Conservation (phyloP, 2,113 vertebrate genomes). For the Oplegnathus fasciatus region DNA sequence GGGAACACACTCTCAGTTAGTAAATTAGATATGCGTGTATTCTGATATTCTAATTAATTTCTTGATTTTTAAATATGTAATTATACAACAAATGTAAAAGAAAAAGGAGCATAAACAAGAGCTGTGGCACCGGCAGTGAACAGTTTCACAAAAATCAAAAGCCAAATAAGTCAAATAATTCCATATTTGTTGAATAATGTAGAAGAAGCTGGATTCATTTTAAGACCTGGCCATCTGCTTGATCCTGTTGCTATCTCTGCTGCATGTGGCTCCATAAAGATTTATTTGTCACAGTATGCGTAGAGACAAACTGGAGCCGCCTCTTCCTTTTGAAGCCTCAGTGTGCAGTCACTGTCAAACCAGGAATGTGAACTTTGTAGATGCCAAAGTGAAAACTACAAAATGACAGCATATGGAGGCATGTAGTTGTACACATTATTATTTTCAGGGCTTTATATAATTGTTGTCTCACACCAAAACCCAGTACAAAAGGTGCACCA, state of each 20-base stretch:
- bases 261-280: neutral
- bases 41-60: no score
- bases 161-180: neutral
- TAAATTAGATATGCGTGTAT: no score
- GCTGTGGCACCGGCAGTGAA: neutral
- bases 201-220: neutral
- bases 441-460: neutral
- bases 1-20: neutral
- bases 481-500: neutral
- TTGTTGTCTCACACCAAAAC: slow-evolving; percentile 6
- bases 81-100: neutral
- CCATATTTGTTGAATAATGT: neutral
- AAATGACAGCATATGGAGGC: neutral
- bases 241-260: neutral
- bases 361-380: slow-evolving; percentile 12
- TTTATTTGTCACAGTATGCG: neutral
- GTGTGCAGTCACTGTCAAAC: slow-evolving; percentile 11
- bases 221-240: neutral
- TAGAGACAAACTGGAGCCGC: neutral
- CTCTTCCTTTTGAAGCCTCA: slow-evolving; percentile 10
- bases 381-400: neutral
- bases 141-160: neutral
- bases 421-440: neutral
- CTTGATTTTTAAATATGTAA: neutral
- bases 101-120: neutral